These are phyloP conservation scores for Drosophila navojoa DNA, from an alignment of 1,140 invertebrate genomes.

Conservation along the genomic window DNA sequence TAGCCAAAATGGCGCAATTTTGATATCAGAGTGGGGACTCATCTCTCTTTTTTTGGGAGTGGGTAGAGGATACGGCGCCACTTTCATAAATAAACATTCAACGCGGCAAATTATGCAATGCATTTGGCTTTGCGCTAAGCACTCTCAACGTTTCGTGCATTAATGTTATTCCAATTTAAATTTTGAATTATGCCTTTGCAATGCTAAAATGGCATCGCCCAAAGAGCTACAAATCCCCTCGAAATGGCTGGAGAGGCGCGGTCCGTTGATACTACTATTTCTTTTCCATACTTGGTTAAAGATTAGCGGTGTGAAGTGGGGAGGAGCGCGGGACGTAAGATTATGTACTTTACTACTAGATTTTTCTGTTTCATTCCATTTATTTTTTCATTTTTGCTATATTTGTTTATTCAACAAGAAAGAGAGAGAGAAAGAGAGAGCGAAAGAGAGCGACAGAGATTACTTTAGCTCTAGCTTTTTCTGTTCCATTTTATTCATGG, in stretches of 20 bases:
- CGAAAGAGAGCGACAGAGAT: not conserved
- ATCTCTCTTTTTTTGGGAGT: conserved; percentile 16
- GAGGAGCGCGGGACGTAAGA: not conserved
- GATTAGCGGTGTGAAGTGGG: not conserved
- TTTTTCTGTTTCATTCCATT: no score
- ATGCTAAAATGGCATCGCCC: conserved; percentile 50
- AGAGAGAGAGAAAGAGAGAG: not conserved
- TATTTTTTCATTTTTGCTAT: no score
- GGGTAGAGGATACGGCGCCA: conserved; percentile 40
- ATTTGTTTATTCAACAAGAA: no score
- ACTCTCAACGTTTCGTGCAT: conserved; percentile 50
- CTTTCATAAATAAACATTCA: conserved; percentile 77
- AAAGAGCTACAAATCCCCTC: conserved; percentile 17
- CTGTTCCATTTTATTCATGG: no score
- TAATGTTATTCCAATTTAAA: conserved; percentile 74
- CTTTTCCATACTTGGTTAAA: not conserved
- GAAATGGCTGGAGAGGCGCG: not conserved
- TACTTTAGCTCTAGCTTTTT: no score
- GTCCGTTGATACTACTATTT: not conserved
- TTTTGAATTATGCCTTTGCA: conserved; percentile 70
- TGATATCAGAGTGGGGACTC: conserved; percentile 23
- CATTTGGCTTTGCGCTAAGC: conserved; percentile 65
- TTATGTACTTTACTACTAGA: no score
- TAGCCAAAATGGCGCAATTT: conserved; percentile 42
- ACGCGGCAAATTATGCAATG: conserved; percentile 64